Evolutionary conservation across 2,797 vertebrate genomes (phyloP).

Genomic region (Coluber constrictor): DNA sequence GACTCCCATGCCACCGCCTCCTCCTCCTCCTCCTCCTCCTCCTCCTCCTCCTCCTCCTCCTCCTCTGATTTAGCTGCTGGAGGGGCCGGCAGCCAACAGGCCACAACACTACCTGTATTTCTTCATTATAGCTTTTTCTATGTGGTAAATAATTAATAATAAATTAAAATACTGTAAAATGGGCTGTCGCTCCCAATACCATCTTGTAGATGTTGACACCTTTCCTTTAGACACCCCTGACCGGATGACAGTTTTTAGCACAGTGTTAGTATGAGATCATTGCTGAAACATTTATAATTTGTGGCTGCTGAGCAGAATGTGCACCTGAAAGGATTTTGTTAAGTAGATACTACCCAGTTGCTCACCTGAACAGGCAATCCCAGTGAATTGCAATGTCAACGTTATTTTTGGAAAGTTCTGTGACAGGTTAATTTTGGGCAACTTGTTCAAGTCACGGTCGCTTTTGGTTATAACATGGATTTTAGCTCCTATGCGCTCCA

Average conservation of each 20-base stretch:
- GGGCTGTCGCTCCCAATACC: background rate
- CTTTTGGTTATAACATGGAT: conserved; percentile 3
- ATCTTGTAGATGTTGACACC: background rate
- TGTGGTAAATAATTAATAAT: background rate
- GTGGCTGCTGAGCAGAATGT: conserved; percentile 42
- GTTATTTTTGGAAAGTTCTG: conserved; percentile 32
- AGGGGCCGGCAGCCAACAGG: too few species aligned
- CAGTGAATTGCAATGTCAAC: conserved; percentile 39
- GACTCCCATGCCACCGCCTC: too few species aligned
- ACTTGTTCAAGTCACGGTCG: background rate
- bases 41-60: too few species aligned
- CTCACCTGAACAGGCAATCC: conserved; percentile 42
- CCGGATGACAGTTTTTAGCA: background rate
- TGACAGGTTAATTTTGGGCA: background rate
- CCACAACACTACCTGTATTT: too few species aligned
- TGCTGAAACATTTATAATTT: conserved; percentile 36
- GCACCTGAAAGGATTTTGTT: conserved; percentile 53
- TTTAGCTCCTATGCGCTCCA: background rate
- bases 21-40: too few species aligned
- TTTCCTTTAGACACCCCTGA: background rate
- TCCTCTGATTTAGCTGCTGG: too few species aligned
- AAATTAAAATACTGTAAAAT: background rate
- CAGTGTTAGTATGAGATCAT: background rate
- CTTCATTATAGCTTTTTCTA: too few species aligned
- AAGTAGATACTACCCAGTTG: conserved; percentile 48